These are phyloP conservation scores for Thymelicus acteon DNA, from an alignment of 2,888 invertebrate species.

Conservation along the genomic window DNA sequence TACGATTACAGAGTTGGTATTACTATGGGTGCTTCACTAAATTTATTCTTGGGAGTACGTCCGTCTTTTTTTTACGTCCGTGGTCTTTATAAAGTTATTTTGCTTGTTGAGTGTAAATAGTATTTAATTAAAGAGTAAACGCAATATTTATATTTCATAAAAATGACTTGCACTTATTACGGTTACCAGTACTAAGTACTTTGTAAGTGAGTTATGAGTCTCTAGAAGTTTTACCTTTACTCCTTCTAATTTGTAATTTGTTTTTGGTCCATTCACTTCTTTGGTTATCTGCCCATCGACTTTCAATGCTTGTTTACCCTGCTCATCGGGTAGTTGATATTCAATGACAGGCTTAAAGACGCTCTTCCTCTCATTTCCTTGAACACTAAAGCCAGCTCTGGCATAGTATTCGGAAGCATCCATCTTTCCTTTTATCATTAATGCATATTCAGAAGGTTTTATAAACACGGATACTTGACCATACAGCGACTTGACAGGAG, in stretches of 20 bases:
- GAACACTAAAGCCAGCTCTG: conserved; percentile 86
- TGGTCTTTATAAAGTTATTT: too few species aligned
- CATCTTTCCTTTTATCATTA: conserved; percentile 83
- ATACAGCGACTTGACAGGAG: conserved; percentile 86
- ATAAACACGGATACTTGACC: conserved; percentile 85
- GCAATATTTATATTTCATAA: too few species aligned
- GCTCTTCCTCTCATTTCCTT: conserved; percentile 79
- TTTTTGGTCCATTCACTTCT: conserved; percentile 62
- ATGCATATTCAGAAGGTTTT: conserved; percentile 84
- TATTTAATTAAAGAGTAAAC: too few species aligned
- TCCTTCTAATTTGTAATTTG: conserved; percentile 84
- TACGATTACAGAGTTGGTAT: too few species aligned
- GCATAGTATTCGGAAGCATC: conserved; percentile 86
- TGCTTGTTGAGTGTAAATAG: too few species aligned
- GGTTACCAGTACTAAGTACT: too few species aligned
- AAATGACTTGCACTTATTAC: too few species aligned
- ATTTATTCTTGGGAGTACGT: too few species aligned
- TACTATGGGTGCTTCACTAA: too few species aligned
- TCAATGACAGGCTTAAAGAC: conserved; percentile 89
- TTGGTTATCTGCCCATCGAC: conserved; percentile 80
- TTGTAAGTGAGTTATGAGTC: too few species aligned
- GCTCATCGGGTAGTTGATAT: conserved; percentile 84
- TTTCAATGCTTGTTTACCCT: conserved; percentile 76
- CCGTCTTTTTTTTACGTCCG: too few species aligned
- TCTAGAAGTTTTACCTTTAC: conserved; percentile 62